Base-by-base conservation (phyloP, 2,797 vertebrate genomes). In the Salarias fasciatus region DNA sequence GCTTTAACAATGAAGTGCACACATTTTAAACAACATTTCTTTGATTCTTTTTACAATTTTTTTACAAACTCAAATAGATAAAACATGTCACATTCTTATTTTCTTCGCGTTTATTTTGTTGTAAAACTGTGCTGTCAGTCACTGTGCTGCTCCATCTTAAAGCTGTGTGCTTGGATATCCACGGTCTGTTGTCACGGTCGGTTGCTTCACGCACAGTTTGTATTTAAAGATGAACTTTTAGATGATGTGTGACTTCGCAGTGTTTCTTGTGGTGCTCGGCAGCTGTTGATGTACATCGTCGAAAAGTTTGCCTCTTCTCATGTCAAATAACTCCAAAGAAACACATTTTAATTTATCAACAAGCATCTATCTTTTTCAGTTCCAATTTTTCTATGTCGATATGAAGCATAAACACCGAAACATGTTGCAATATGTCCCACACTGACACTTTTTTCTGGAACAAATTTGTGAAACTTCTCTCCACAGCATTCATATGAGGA, bases 401-500 rank as follows among this genome's bases (percentile, higher is more conserved):
- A 5, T 43, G 9, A 55, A 48, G n/a, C 45, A 15, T 11, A 13
- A 11, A n/a, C 11, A 13, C 6, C 13, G 11, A 52, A 8, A 50
- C 11, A 29, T 13, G 5, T n/a, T 12, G 41, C 12, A 44, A 14
- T 47, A 18, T 5, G 0, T 14, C 40, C 33, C 12, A 36, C 29
- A 52, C 48, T 13, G 31, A 38, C 0, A 18, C n/a, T n/a, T n/a
- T n/a, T n/a, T n/a, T n/a, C n/a, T n/a, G n/a, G n/a, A n/a, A n/a
- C n/a, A n/a, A n/a, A n/a, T n/a, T n/a, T n/a, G n/a, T n/a, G 51
- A 44, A 24, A 41, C 11, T 28, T 54, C 51, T 53, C 49, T 57
- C 52, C 40, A 64, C 2, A 50, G 48, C 11, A 58, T 62, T 53
- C 44, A 43, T 64, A 38, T 47, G 63, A 51, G 18, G 18, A 24